Percentiles rank a stretch among this genome's conserved stretches.
These are phyloP conservation scores for Erannis defoliaria DNA, from an alignment of 2,888 invertebrate genomes.

Conservation along the genomic window DNA sequence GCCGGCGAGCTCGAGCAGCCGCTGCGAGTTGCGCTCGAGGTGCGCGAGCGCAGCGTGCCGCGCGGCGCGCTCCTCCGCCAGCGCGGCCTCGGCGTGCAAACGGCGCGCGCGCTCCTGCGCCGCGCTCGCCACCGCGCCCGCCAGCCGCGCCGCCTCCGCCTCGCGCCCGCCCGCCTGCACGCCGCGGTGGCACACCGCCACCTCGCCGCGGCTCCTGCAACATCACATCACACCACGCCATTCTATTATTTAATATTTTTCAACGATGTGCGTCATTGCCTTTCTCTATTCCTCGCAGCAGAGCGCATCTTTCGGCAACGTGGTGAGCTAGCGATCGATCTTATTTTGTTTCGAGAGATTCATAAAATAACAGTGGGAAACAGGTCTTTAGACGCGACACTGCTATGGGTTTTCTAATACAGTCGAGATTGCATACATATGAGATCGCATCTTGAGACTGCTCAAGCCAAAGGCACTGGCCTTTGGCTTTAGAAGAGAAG, in stretches of 20 bases:
- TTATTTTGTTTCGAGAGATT: no score
- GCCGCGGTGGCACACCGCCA: conserved; percentile 84
- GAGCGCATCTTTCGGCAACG: no score
- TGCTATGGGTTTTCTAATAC: no score
- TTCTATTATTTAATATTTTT: no score
- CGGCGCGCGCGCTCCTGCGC: conserved; percentile 87
- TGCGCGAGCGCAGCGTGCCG: conserved; percentile 91
- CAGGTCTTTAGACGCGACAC: no score
- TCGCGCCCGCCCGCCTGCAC: conserved; percentile 89
- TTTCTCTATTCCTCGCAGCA: no score
- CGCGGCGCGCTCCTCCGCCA: conserved; percentile 90
- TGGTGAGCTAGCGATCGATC: no score
- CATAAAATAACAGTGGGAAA: no score
- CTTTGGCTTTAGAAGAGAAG: neutral
- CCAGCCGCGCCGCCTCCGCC: conserved; percentile 88
- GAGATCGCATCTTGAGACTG: no score
- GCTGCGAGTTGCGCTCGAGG: conserved; percentile 90
- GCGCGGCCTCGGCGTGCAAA: conserved; percentile 84
- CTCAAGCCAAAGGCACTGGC: no score
- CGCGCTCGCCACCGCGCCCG: conserved; percentile 88
- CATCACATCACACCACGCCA: neutral
- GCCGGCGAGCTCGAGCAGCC: conserved; percentile 88
- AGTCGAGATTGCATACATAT: no score
- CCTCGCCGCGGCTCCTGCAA: conserved; percentile 65
- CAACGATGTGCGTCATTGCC: no score